Base-by-base conservation (phyloP, 1,140 invertebrate species). In the Heliothis subflexa region DNA sequence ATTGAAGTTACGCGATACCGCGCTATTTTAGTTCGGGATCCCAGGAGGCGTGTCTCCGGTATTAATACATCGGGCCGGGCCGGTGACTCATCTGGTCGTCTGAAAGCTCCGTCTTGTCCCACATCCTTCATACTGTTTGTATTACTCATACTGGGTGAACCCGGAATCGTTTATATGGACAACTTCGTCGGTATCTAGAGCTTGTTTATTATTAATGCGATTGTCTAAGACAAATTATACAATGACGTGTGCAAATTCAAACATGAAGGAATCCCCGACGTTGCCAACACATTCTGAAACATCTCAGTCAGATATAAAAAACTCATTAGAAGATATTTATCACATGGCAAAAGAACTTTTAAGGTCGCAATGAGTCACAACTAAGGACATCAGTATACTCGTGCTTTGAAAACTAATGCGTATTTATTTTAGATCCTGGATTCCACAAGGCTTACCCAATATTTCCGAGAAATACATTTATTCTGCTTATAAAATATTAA, bases 11-110 rank as follows among this genome's bases (percentile, higher is more conserved):
- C 88, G 90, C 89, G 91, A 92, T 88, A 90, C 90, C 85, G 85
- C 78, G 87, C 88, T 93, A 93, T 93, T 93, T 93, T 89, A 85
- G 91, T 82, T 85, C 84, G 89, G 85, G 85, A 85, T 85, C 88
- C 90, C 88, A 89, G 90, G 88, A 93, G 92, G 92, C 91, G 91
- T 93, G 92, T 92, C 92, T 91, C 89, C 88, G 89, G 85, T 92
- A 92, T 93, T 89, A 89, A 93, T 92, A 93, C 88, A 86, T 84
- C 85, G 59, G 80, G 84, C 83, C 83, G 78, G 85, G 85, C 85
- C 59, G 77, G 81, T 93, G 92, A 93, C 76, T 93, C 92, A 93
- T 86, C 82, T 84, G 86, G 84, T 84, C 86, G 92, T 92, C 91
- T 92, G 91, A 88, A 91, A 90, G 85, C 86, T 87, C 81, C 86